Evolutionary conservation across 2,113 vertebrate genomes (phyloP).

Genomic region (Cebidichthys violaceus): DNA sequence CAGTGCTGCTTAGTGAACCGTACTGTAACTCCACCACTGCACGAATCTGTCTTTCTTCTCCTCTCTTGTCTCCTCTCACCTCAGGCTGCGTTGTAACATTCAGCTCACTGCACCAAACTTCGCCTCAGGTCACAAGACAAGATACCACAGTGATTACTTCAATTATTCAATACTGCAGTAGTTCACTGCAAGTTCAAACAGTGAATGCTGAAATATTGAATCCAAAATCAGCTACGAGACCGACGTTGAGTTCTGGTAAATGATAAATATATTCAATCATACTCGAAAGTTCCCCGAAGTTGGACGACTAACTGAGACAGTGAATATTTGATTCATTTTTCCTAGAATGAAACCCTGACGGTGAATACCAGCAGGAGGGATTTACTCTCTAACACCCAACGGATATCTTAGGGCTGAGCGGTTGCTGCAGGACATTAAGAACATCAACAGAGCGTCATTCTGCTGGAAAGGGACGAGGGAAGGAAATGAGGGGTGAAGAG

Average conservation of each 20-base stretch:
- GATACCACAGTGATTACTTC: slow-evolving; percentile 28
- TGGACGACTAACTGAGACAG: neutral
- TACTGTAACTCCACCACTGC: too few relatives aligned
- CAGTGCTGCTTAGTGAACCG: neutral
- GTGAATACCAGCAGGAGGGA: too few relatives aligned
- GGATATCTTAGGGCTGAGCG: too few relatives aligned
- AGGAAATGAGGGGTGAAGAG: too few relatives aligned
- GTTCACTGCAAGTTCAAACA: slow-evolving; percentile 31
- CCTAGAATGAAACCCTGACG: too few relatives aligned
- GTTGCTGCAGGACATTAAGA: too few relatives aligned
- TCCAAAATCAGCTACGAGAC: neutral
- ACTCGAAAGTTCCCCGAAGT: neutral
- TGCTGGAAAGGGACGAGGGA: too few relatives aligned
- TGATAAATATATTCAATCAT: neutral
- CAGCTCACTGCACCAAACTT: neutral
- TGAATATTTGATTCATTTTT: neutral
- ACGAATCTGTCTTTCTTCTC: neutral
- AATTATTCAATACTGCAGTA: slow-evolving; percentile 19
- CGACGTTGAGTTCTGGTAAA: neutral
- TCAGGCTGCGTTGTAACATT: slow-evolving; percentile 27
- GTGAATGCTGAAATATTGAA: slow-evolving; percentile 7
- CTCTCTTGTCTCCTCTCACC: neutral
- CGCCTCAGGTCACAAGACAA: slow-evolving; percentile 14
- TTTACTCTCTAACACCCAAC: too few relatives aligned
- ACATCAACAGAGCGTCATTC: too few relatives aligned